These are phyloP conservation scores for Leptarthrus brevirostris DNA, from an alignment of 2,888 invertebrate genomes.

Conservation along the genomic window DNA sequence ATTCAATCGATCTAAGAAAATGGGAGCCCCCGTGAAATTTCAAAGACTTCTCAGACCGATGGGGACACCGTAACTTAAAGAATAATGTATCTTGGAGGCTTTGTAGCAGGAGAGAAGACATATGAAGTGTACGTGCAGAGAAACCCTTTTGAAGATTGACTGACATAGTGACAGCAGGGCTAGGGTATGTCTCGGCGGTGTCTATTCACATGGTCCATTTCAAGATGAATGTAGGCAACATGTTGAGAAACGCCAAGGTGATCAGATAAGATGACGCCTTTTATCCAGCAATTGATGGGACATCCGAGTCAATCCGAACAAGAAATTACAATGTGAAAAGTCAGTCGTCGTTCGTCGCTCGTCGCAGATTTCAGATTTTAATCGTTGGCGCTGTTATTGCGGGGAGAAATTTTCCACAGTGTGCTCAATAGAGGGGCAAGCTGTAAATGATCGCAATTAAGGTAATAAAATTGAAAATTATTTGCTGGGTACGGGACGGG, in stretches of 20 bases:
- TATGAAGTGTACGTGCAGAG: not conserved
- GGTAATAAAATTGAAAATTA: not conserved
- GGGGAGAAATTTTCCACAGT: not conserved
- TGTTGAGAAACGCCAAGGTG: not conserved
- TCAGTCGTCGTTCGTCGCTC: not conserved
- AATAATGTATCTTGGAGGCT: no score
- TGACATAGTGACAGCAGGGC: not conserved
- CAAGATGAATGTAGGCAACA: not conserved
- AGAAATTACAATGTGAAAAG: slow-evolving; percentile 7
- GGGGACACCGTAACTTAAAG: no score
- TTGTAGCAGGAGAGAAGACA: no score
- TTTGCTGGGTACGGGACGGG: not conserved
- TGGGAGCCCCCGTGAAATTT: no score
- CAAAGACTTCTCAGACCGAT: no score
- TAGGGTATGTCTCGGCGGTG: not conserved
- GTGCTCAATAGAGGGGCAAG: not conserved
- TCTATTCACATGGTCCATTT: not conserved
- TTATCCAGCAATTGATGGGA: slow-evolving; percentile 12
- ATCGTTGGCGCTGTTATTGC: not conserved
- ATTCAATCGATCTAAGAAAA: no score
- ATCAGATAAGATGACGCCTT: slow-evolving; percentile 15
- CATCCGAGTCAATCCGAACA: not conserved
- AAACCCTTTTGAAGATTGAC: slow-evolving; percentile 5
- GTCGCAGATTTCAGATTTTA: not conserved
- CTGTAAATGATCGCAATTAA: not conserved